Evolutionary conservation across 37 sponge, comb jelly and placozoan genomes (phyloP), one percentile per base, ranked within the genome.

Genomic region (Amphimedon queenslandica): DNA sequence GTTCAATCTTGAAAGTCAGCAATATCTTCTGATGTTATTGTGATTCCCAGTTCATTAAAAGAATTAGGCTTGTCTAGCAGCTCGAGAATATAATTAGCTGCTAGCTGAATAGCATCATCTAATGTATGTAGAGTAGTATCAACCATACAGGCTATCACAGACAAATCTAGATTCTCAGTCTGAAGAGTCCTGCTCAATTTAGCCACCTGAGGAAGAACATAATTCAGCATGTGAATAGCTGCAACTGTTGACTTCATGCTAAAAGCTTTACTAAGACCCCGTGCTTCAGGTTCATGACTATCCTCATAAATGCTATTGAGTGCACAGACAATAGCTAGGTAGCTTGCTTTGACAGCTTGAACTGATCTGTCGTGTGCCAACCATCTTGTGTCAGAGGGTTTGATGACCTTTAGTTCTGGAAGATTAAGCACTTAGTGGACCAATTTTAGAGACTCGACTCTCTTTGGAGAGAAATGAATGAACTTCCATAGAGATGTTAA

Each of bases 51-150:
- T n/a, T n/a, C n/a, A n/a, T n/a, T n/a, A n/a, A n/a, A n/a, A n/a
- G n/a, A n/a, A n/a, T n/a, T n/a, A n/a, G n/a, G n/a, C n/a, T n/a
- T n/a, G n/a, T 82, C 84, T 30, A 43, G 55, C 29, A 88, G 75
- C 68, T 83, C 75, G n/a, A 88, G 53, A 28, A 83, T 75, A 83
- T 76, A 88, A 75, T 78, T 82, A 29, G 89, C 84, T 51, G 79
- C 75, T 70, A 80, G 84, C 23, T 56, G 41, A 36, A 79, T 6
- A 28, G 84, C 79, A 83, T 78, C 89, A 73, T 88, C 84, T 30
- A 88, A 73, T 66, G 83, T 72, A 66, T 88, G 74, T 32, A 88
- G 82, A 66, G 83, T 77, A 34, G 82, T 66, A 71, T 77, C 74
- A 32, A 83, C 89, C 57, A 88, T 83, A 79, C 57, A 33, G 36